Evolutionary conservation across 2,797 vertebrate species (phyloP).

Genomic region (Melopsittacus undulatus): DNA sequence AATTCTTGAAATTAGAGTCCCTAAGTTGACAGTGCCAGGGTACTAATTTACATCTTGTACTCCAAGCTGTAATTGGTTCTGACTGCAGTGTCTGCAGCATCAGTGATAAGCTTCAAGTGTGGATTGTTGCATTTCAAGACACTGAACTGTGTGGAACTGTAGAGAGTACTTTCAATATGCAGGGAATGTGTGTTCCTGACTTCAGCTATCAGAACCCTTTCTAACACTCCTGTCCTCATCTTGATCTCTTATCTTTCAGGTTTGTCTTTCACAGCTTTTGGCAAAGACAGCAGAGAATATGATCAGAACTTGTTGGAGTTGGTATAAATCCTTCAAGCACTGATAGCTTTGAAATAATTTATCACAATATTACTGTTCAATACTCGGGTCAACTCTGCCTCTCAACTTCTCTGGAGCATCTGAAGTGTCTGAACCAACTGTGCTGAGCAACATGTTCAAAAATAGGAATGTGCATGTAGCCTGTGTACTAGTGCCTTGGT

Average conservation of each 20-base stretch:
- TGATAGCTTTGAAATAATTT: conserved; percentile 28
- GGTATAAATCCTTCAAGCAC: conserved; percentile 23
- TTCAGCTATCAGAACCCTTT: not conserved
- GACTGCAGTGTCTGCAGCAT: not conserved
- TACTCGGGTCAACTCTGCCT: not conserved
- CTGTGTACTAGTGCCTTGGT: not conserved
- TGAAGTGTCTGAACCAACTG: not conserved
- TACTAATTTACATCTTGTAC: not conserved
- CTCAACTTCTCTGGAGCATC: not conserved
- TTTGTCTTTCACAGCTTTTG: conserved; percentile 36
- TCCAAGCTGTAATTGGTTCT: not conserved
- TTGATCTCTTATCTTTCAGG: conserved; percentile 51
- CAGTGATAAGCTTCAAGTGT: not conserved
- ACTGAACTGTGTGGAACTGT: not conserved
- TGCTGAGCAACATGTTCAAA: not conserved
- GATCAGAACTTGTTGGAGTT: conserved; percentile 1
- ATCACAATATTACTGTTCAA: not conserved
- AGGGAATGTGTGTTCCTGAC: not conserved
- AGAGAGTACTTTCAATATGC: not conserved
- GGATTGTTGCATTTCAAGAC: not conserved
- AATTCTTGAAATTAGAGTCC: rapidly evolving
- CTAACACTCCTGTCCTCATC: not conserved
- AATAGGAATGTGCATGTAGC: not conserved
- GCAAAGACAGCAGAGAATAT: not conserved
- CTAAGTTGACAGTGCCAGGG: not conserved